These are phyloP conservation scores for Acipenser ruthenus DNA, from an alignment of 2,797 vertebrate genomes.

Conservation along the genomic window DNA sequence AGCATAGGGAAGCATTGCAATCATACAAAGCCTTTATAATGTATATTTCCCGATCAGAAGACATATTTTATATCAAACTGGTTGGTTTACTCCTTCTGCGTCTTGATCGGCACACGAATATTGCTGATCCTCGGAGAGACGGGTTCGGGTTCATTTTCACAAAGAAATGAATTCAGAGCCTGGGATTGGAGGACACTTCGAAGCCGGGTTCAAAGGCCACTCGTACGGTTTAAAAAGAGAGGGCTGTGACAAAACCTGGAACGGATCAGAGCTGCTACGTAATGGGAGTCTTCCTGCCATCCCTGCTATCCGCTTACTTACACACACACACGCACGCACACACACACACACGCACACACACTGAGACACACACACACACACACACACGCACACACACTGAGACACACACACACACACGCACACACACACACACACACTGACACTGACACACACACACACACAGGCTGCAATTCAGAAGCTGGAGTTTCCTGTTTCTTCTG, in stretches of 20 bases:
- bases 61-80: too few species aligned
- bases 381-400: too few species aligned
- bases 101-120: too few species aligned
- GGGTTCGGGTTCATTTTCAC: not conserved
- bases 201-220: constrained; percentile 41
- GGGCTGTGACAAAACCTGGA: not conserved
- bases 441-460: constrained; percentile 9
- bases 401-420: not conserved
- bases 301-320: too few species aligned
- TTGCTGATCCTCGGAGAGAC: too few species aligned
- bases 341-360: not conserved
- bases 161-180: constrained; percentile 51
- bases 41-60: too few species aligned
- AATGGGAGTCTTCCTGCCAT: too few species aligned
- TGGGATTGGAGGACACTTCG: constrained; percentile 48
- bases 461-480: too few species aligned
- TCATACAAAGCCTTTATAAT: too few species aligned
- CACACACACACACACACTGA: not conserved
- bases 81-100: too few species aligned
- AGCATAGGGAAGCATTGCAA: too few species aligned
- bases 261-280: not conserved
- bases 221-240: constrained; percentile 29
- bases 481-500: too few species aligned
- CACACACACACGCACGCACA: not conserved
- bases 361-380: not conserved